Evolutionary conservation across 2,888 invertebrate genomes (phyloP).

Genomic region (Eupithecia insigniata): DNA sequence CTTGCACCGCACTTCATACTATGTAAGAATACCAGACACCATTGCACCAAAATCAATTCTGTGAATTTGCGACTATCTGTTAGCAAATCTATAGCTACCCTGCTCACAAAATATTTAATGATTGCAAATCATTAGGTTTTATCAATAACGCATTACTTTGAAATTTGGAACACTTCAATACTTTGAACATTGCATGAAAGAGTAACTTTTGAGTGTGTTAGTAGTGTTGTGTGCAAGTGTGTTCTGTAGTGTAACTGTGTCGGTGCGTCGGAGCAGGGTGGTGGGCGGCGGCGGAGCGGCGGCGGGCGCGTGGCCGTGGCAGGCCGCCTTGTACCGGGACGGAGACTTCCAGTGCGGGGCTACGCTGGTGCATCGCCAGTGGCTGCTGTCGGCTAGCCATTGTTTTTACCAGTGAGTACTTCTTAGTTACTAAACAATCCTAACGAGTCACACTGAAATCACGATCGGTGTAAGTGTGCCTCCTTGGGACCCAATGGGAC

Average conservation of each 20-base stretch:
- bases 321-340: conserved; percentile 93
- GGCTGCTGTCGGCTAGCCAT: conserved; percentile 92
- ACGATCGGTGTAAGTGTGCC: not conserved
- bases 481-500: not conserved
- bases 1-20: conserved; percentile 8
- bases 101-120: not conserved
- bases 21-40: not conserved
- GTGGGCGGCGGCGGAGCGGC: conserved; percentile 91
- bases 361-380: conserved; percentile 87
- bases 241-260: conserved; percentile 59
- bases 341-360: conserved; percentile 94
- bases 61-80: not conserved
- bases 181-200: not conserved
- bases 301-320: conserved; percentile 93
- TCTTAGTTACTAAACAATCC: not conserved
- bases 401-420: conserved; percentile 90
- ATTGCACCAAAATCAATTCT: not conserved
- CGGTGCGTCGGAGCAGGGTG: conserved; percentile 86
- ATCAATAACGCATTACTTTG: too few relatives aligned
- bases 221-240: conserved; percentile 8
- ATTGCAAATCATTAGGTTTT: not conserved
- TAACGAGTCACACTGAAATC: not conserved
- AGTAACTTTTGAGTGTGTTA: not conserved
- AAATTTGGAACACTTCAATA: too few relatives aligned
- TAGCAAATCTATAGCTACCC: not conserved